Conservation (phyloP, 2,797 vertebrate species). For the Bryconaethiops microstoma region DNA sequence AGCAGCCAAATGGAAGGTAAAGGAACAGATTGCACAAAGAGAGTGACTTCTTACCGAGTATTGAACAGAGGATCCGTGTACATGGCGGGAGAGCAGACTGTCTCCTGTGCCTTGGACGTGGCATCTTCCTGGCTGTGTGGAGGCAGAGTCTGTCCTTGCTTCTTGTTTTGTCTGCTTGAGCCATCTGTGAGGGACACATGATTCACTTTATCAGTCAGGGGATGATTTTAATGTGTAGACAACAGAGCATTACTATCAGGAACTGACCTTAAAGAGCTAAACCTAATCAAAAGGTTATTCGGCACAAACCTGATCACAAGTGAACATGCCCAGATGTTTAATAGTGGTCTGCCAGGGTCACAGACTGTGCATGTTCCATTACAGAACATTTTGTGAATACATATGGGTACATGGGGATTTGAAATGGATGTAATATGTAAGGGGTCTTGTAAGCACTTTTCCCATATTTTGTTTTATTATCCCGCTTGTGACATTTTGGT, state of each 20-base stretch:
- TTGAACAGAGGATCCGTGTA: constrained; percentile 72
- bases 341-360: not conserved
- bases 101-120: constrained; percentile 50
- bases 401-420: not conserved
- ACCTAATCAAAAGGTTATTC: not conserved
- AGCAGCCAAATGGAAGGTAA: not conserved
- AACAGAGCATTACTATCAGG: not conserved
- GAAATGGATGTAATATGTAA: not conserved
- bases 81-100: constrained; percentile 54
- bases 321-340: not conserved
- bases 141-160: constrained; percentile 57
- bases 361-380: not conserved
- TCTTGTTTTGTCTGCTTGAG: constrained; percentile 55
- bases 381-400: not conserved
- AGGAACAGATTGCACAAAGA: constrained; percentile 26
- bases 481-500: too few species aligned
- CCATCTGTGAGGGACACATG: constrained; percentile 67
- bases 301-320: not conserved
- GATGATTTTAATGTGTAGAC: not conserved
- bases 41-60: constrained; percentile 71
- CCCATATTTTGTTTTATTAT: too few species aligned
- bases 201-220: constrained; percentile 50
- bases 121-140: constrained; percentile 58
- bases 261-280: not conserved
- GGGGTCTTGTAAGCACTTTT: not conserved